These are phyloP conservation scores for Pogonognathellus flavescens DNA, from an alignment of 1,140 invertebrate genomes.

Conservation along the genomic window DNA sequence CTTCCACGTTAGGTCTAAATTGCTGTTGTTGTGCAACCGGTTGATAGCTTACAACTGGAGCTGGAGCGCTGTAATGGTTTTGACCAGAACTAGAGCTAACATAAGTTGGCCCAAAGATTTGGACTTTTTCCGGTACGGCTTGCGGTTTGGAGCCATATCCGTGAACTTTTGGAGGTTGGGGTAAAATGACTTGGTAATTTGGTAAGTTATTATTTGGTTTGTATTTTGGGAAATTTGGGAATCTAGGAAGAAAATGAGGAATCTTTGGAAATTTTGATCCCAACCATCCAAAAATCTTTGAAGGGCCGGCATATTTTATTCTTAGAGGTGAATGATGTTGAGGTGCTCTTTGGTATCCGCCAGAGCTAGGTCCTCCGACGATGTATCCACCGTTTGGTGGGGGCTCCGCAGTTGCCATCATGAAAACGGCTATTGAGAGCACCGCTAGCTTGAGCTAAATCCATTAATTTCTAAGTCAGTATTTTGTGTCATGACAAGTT, in stretches of 20 bases:
- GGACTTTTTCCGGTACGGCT: neutral
- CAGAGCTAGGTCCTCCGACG: neutral
- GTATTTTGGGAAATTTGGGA: conserved; percentile 50
- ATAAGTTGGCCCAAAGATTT: conserved; percentile 28
- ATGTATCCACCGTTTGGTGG: conserved; percentile 3
- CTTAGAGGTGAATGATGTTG: conserved; percentile 7
- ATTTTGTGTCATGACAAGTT: neutral
- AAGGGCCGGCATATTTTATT: conserved; percentile 32
- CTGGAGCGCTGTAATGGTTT: conserved; percentile 26
- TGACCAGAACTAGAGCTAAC: neutral
- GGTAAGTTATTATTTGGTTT: conserved; percentile 41
- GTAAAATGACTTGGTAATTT: conserved; percentile 49
- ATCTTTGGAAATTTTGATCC: conserved; percentile 61
- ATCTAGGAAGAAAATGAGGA: conserved; percentile 49
- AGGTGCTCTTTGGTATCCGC: neutral
- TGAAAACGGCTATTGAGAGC: neutral
- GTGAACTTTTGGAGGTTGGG: neutral
- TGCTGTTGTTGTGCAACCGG: neutral
- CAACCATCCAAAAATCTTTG: conserved; percentile 63
- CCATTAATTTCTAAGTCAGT: conserved; percentile 32
- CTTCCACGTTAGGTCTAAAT: neutral
- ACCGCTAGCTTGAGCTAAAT: conserved; percentile 55
- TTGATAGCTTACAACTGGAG: conserved; percentile 1
- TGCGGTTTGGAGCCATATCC: neutral
- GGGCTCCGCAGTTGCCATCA: conserved; percentile 49